Percentiles rank a stretch among this genome's conserved stretches.
Evolutionary conservation across 2,888 invertebrate genomes (phyloP).

Genomic region (Callosobruchus maculatus): DNA sequence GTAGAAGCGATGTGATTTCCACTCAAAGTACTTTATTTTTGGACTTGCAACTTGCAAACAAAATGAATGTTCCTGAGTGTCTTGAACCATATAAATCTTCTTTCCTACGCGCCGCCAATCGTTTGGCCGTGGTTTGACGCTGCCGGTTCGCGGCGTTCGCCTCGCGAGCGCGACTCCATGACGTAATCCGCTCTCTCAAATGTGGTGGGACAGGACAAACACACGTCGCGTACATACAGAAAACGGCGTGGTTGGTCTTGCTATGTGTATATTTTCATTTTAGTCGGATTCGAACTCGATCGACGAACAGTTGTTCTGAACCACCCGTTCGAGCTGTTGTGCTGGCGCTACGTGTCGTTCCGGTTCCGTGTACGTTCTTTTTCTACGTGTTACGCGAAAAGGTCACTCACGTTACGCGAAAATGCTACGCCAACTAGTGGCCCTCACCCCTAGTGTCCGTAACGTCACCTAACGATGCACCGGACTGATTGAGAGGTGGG

Average conservation of each 20-base stretch:
- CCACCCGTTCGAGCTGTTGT: background rate
- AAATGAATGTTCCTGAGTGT: too few species aligned
- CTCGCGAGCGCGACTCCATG: background rate
- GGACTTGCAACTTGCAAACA: too few species aligned
- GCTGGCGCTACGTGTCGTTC: background rate
- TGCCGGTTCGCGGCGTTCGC: background rate
- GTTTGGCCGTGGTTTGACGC: too few species aligned
- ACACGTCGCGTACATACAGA: background rate
- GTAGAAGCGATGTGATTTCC: too few species aligned
- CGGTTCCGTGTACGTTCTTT: background rate
- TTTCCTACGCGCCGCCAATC: background rate
- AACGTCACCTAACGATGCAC: background rate
- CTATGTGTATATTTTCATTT: background rate
- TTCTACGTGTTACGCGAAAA: background rate
- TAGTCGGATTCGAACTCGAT: background rate
- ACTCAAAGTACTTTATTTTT: too few species aligned
- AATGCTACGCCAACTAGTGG: background rate
- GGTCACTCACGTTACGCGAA: background rate
- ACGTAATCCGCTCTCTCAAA: background rate
- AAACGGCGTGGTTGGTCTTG: background rate
- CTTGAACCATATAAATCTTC: too few species aligned
- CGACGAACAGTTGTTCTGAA: background rate
- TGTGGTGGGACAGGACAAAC: background rate
- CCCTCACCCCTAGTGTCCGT: background rate
- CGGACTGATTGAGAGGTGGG: background rate